These are phyloP conservation scores for Phenganax subtilis DNA, from an alignment of 92 coral and sea anemone species.

Conservation along the genomic window DNA sequence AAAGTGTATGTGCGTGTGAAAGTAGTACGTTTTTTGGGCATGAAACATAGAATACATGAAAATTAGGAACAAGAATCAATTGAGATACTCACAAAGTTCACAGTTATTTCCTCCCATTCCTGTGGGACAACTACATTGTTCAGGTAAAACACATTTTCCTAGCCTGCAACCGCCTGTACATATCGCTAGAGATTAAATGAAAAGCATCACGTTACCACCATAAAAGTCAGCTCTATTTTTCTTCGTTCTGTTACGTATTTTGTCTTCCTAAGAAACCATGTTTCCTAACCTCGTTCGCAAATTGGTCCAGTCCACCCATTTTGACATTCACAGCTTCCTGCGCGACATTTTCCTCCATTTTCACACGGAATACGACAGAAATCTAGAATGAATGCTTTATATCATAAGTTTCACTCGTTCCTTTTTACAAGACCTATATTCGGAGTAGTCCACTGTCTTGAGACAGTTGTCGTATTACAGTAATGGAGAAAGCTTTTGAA, in stretches of 20 bases:
- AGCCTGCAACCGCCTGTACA: slow-evolving; percentile 54
- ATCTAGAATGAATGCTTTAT: neutral
- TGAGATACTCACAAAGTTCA: slow-evolving; percentile 53
- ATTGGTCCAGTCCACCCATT: slow-evolving; percentile 49
- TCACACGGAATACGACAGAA: slow-evolving; percentile 41
- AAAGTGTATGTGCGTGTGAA: too few relatives aligned
- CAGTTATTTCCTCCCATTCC: slow-evolving; percentile 61
- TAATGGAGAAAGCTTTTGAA: too few relatives aligned
- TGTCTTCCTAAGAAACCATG: too few relatives aligned
- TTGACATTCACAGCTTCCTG: slow-evolving; percentile 33
- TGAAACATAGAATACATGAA: neutral
- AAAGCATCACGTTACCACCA: neutral
- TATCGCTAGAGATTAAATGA: slow-evolving; percentile 36
- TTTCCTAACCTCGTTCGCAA: slow-evolving; percentile 44
- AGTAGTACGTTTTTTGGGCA: neutral
- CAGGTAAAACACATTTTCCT: slow-evolving; percentile 60
- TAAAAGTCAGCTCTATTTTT: neutral
- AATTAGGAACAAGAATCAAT: too few relatives aligned
- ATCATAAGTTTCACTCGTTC: neutral
- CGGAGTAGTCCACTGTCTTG: too few relatives aligned
- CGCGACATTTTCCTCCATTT: slow-evolving; percentile 47
- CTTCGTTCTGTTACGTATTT: neutral
- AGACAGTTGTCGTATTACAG: too few relatives aligned
- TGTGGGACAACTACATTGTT: slow-evolving; percentile 65
- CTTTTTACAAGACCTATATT: too few relatives aligned